These are phyloP conservation scores for Hylia prasina DNA, from an alignment of 2,113 vertebrate genomes.

Conservation along the genomic window DNA sequence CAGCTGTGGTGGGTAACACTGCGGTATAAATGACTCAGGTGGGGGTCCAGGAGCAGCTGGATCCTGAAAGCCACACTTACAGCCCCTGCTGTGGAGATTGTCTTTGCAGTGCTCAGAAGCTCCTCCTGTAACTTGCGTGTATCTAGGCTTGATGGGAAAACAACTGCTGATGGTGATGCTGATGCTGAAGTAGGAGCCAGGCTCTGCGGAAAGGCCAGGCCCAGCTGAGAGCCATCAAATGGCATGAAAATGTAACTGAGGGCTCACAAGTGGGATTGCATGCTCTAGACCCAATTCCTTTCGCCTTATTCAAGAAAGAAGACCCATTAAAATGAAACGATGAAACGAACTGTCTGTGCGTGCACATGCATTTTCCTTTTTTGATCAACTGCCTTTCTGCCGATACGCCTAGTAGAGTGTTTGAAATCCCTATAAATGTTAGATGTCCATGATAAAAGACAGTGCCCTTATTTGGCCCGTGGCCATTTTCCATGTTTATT, in stretches of 20 bases:
- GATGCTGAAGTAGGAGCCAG: not conserved
- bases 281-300: not conserved
- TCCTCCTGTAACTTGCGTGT: not conserved
- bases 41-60: not conserved
- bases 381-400: not conserved
- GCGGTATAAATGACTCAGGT: not conserved
- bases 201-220: not conserved
- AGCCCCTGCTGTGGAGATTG: not conserved
- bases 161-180: not conserved
- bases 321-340: constrained; percentile 11
- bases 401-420: not conserved
- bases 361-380: not conserved
- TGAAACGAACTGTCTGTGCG: not conserved
- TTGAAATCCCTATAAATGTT: constrained; percentile 22
- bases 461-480: not conserved
- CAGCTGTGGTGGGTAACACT: not conserved
- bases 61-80: not conserved
- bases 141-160: not conserved
- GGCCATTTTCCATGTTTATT: constrained; percentile 32
- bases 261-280: not conserved
- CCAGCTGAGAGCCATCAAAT: not conserved
- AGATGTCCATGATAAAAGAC: constrained; percentile 36
- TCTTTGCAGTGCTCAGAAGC: not conserved
- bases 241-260: not conserved
- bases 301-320: not conserved